Conservation (phyloP, 1,140 invertebrate genomes). For the Panagrolaimus sp. region DNA sequence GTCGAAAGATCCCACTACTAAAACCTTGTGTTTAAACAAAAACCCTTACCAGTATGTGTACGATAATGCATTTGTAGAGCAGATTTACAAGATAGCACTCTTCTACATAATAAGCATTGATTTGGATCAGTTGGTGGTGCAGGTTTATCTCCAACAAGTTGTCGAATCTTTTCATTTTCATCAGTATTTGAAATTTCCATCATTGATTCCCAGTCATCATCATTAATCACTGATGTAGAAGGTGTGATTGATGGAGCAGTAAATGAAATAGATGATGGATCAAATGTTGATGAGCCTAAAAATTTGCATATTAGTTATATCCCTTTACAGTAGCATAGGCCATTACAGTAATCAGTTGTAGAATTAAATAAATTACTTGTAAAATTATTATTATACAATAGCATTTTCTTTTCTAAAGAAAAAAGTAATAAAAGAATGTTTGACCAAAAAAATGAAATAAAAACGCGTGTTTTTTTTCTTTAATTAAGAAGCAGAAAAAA, state of each 20-base stretch:
- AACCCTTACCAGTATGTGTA: slow-evolving; percentile 59
- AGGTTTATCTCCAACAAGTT: slow-evolving; percentile 56
- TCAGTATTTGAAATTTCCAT: slow-evolving; percentile 55
- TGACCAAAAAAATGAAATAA: too few relatives aligned
- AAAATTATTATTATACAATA: too few relatives aligned
- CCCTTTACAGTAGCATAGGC: too few relatives aligned
- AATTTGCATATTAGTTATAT: neutral
- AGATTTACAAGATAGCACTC: slow-evolving; percentile 92
- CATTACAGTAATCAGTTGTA: too few relatives aligned
- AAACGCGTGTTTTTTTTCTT: too few relatives aligned
- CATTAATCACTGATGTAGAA: slow-evolving; percentile 15
- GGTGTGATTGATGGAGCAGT: neutral
- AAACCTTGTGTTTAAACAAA: too few relatives aligned
- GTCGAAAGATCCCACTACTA: too few relatives aligned
- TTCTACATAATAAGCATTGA: slow-evolving; percentile 84
- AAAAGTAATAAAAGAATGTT: too few relatives aligned
- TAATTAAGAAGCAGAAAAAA: too few relatives aligned
- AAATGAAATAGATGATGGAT: neutral
- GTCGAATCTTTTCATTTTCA: slow-evolving; percentile 56
- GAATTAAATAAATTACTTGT: too few relatives aligned
- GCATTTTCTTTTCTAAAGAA: too few relatives aligned
- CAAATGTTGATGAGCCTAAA: neutral
- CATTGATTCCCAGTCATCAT: slow-evolving; percentile 57
- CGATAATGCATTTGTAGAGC: slow-evolving; percentile 97
- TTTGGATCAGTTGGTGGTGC: slow-evolving; percentile 55